Conservation (phyloP, 2,113 vertebrate genomes). For the Connochaetes taurinus region DNA sequence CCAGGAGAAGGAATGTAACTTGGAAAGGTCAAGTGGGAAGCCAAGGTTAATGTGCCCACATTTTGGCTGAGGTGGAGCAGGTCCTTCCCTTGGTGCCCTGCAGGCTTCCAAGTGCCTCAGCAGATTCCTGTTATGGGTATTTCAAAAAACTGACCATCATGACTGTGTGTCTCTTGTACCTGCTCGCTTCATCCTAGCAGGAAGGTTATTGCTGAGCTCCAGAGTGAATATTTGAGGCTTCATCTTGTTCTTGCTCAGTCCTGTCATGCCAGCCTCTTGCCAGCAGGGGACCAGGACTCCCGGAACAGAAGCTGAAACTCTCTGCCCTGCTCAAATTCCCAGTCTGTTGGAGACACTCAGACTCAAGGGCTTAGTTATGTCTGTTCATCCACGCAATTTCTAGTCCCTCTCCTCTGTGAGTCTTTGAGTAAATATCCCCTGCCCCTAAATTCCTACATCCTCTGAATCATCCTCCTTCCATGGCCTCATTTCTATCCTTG, state of each 20-base stretch:
- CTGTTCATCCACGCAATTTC: background rate
- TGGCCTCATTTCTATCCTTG: background rate
- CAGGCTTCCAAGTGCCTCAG: background rate
- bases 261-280: background rate
- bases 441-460: background rate
- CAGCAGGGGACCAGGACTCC: background rate
- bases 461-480: background rate
- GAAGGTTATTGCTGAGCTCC: background rate
- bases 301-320: background rate
- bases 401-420: background rate
- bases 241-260: background rate
- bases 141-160: background rate
- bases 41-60: constrained; percentile 22
- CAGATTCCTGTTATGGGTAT: background rate
- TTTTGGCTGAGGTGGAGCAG: constrained; percentile 28
- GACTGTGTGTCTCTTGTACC: background rate
- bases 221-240: background rate
- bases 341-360: background rate
- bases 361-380: background rate
- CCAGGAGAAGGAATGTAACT: background rate
- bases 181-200: background rate
- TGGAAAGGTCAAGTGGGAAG: background rate
- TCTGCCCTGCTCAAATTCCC: background rate
- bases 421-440: background rate
- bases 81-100: background rate